These are phyloP conservation scores for Progne subis DNA, from an alignment of 2,113 vertebrate species.

Conservation along the genomic window DNA sequence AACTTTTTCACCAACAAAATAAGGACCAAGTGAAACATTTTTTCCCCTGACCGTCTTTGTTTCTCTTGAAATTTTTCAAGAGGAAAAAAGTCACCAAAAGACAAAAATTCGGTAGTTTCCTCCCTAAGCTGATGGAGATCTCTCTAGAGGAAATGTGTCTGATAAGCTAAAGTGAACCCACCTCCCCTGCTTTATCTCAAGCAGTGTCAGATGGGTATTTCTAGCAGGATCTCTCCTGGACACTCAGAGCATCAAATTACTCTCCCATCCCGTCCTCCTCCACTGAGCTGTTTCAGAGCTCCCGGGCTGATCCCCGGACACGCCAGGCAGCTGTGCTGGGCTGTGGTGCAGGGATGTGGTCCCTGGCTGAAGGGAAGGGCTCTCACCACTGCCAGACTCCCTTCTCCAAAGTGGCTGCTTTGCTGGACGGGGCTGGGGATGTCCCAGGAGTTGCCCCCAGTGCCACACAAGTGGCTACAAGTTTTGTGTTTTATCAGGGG, in stretches of 20 bases:
- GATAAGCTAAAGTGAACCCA: slow-evolving; percentile 54
- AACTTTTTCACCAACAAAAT: neutral
- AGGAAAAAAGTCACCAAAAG: neutral
- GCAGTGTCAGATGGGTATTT: slow-evolving; percentile 58
- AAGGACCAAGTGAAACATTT: neutral
- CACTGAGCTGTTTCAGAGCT: neutral
- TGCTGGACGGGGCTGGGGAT: fast-evolving
- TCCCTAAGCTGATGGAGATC: slow-evolving; percentile 36
- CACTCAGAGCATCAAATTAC: slow-evolving; percentile 50
- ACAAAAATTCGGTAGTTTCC: slow-evolving; percentile 33
- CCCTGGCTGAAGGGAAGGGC: neutral
- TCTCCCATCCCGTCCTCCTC: neutral
- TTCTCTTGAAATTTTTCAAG: neutral
- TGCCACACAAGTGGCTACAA: fast-evolving
- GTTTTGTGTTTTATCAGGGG: neutral
- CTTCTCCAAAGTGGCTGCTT: neutral
- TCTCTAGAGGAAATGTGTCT: slow-evolving; percentile 49
- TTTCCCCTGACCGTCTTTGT: neutral
- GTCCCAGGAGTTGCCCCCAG: fast-evolving
- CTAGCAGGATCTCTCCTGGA: slow-evolving; percentile 29
- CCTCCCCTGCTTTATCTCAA: slow-evolving; percentile 58
- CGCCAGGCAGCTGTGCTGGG: fast-evolving
- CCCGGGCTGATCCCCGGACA: fast-evolving
- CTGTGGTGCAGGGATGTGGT: fast-evolving
- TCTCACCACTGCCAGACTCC: fast-evolving